Evolutionary conservation across 2,888 invertebrate genomes (phyloP).

Genomic region (Leptopilina drosophilae): DNA sequence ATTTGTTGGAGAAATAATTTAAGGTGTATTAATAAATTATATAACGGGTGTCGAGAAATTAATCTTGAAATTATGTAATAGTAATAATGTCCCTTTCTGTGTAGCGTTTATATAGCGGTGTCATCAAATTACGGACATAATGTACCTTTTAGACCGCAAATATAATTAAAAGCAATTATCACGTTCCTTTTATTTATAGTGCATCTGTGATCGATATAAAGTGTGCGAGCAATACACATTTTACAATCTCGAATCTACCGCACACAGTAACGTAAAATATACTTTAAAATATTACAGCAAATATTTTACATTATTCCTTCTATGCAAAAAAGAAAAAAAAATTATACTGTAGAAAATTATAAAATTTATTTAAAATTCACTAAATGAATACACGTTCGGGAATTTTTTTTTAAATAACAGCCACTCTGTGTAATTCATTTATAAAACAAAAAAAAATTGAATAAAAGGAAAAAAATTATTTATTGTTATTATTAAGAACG

Average conservation of each 20-base stretch:
- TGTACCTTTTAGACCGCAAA: background rate
- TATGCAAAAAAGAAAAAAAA: no score
- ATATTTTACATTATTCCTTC: background rate
- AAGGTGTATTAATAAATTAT: no score
- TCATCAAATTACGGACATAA: conserved; percentile 8
- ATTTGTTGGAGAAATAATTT: no score
- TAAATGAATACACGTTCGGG: no score
- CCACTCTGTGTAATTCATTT: no score
- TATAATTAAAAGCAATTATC: conserved; percentile 25
- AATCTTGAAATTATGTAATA: background rate
- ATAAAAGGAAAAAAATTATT: no score
- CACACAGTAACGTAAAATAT: background rate
- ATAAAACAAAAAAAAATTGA: no score
- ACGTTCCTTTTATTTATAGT: background rate
- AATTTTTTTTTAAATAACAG: no score
- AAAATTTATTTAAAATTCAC: no score
- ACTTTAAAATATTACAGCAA: background rate
- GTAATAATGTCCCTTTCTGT: background rate
- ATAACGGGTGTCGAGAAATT: background rate
- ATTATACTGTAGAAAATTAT: no score
- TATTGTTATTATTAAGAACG: no score
- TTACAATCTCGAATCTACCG: background rate
- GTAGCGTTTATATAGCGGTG: background rate
- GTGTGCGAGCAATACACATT: background rate
- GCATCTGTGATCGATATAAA: conserved; percentile 4